Evolutionary conservation across 2,888 invertebrate species (phyloP).

Genomic region (Dryobotodes eremita): DNA sequence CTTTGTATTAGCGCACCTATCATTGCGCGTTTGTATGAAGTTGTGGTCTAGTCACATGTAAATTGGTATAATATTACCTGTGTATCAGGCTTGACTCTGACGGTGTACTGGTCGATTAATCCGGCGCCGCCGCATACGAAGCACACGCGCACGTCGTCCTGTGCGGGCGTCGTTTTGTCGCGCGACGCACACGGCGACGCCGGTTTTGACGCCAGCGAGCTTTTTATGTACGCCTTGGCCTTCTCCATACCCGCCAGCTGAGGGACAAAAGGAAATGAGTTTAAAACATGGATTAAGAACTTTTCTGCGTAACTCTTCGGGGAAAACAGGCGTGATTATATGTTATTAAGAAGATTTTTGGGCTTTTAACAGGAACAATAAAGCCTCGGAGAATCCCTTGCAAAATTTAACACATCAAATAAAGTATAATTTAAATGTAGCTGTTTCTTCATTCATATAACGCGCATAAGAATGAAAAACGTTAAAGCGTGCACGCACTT

Average conservation of each 20-base stretch:
- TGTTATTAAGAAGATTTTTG: too few relatives aligned
- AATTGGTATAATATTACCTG: constrained; percentile 76
- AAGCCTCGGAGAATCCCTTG: background rate
- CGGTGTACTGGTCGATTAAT: constrained; percentile 92
- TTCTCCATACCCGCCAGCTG: constrained; percentile 90
- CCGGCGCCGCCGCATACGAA: constrained; percentile 94
- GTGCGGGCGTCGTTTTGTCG: constrained; percentile 84
- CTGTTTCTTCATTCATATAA: background rate
- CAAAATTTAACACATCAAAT: background rate
- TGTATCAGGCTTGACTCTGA: constrained; percentile 89
- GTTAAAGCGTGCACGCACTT: background rate
- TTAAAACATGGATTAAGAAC: background rate
- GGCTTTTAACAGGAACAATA: background rate
- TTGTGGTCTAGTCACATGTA: background rate
- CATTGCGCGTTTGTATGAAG: too few relatives aligned
- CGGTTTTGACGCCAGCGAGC: constrained; percentile 91
- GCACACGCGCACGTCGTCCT: constrained; percentile 91
- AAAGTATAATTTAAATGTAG: background rate
- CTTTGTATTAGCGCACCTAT: too few relatives aligned
- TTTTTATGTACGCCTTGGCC: constrained; percentile 93
- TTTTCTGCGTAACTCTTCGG: background rate
- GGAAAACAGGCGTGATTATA: too few relatives aligned
- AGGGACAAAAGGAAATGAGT: constrained; percentile 20
- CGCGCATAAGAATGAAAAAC: background rate
- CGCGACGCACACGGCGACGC: constrained; percentile 90